These are phyloP conservation scores for Illadopsis cleaveri DNA, from an alignment of 2,113 vertebrate genomes.

Conservation along the genomic window DNA sequence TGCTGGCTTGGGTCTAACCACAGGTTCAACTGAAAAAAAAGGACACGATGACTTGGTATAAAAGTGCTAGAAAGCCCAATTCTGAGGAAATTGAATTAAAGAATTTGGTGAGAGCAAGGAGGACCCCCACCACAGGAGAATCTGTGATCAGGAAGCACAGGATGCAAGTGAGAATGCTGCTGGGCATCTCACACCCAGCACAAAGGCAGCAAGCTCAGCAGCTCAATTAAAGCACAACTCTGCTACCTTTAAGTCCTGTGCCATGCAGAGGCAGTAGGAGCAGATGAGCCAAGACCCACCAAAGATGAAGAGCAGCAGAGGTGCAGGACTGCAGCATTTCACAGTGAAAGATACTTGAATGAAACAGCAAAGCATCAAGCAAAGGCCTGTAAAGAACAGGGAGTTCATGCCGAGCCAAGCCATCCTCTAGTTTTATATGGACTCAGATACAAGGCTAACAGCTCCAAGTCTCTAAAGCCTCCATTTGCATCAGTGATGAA, in stretches of 20 bases:
- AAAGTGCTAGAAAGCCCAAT: background rate
- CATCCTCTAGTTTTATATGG: background rate
- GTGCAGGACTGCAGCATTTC: background rate
- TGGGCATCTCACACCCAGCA: background rate
- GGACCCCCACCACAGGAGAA: background rate
- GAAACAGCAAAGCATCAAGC: background rate
- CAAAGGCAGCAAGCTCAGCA: background rate
- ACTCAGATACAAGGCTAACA: background rate
- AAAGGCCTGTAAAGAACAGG: background rate
- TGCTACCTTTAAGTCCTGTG: background rate
- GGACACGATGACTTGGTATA: background rate
- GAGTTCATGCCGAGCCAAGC: background rate
- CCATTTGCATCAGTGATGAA: slow-evolving; percentile 46
- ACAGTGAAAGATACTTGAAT: background rate
- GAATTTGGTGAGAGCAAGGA: background rate
- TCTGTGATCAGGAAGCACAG: background rate
- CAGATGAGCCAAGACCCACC: background rate
- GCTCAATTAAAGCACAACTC: background rate
- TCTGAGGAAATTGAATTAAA: background rate
- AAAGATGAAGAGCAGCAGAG: background rate
- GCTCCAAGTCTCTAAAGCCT: background rate
- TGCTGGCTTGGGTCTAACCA: slow-evolving; percentile 73
- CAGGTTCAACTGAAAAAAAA: slow-evolving; percentile 73
- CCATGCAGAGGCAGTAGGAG: background rate
- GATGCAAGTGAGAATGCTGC: background rate